These are phyloP conservation scores for Ceratoteleas bidentatus DNA, from an alignment of 1,140 invertebrate genomes.

Conservation along the genomic window DNA sequence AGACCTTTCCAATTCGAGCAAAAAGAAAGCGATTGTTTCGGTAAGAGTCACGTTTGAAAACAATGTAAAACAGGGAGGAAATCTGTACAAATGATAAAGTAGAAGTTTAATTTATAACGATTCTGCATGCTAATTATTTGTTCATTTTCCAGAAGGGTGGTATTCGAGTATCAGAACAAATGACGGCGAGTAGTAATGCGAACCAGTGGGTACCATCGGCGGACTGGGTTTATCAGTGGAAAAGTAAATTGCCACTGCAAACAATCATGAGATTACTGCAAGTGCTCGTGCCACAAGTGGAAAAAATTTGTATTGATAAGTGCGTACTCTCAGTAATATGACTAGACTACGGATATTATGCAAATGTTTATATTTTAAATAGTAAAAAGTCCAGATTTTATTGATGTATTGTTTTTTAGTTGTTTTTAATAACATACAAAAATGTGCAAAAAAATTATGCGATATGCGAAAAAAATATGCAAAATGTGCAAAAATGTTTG, in stretches of 20 bases:
- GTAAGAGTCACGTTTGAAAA: constrained; percentile 66
- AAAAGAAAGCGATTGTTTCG: constrained; percentile 72
- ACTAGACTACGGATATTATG: no score
- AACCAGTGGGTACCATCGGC: constrained; percentile 91
- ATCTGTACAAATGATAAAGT: neutral
- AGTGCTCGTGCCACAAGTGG: constrained; percentile 99
- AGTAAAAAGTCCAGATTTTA: neutral
- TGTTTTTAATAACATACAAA: no score
- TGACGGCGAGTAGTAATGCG: constrained; percentile 49
- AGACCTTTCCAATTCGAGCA: constrained; percentile 52
- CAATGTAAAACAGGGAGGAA: no score
- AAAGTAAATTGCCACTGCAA: constrained; percentile 97
- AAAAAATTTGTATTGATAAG: constrained; percentile 99
- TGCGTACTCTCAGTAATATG: constrained; percentile 81
- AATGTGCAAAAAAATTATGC: no score
- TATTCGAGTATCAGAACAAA: constrained; percentile 57
- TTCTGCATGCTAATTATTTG: neutral
- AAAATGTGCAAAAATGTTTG: no score
- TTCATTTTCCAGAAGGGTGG: constrained; percentile 52
- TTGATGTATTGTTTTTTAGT: no score
- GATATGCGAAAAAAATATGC: no score
- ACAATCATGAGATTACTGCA: constrained; percentile 99
- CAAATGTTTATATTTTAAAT: no score
- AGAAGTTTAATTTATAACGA: no score
- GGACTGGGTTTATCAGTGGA: constrained; percentile 98